Evolutionary conservation across 2,113 vertebrate species (phyloP), one percentile per base, ranked within the genome.

Genomic region (Climacteris rufus): DNA sequence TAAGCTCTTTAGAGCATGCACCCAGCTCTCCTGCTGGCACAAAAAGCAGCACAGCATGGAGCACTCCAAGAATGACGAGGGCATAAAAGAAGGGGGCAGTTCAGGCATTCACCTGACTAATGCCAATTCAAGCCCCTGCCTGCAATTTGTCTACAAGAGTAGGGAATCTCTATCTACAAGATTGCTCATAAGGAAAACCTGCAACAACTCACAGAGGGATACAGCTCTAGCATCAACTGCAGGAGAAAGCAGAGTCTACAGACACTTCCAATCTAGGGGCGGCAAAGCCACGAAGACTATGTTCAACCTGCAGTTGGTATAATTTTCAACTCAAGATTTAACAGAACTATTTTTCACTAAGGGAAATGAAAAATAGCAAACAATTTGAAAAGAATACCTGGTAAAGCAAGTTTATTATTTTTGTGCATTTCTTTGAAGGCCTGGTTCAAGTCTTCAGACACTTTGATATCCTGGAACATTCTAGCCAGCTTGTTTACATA

Each of bases 391-490:
- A 90, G 42, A 93, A 93, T 98, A 99, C 99, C 99, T 98, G 99
- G 99, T 95, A 99, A 98, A 79, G 99, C 99, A 57, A 99, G 98
- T 90, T 99, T 99, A 98, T 99, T 99, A 79, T 99, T 99, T 98
- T 99, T 99, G 95, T 99, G 99, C 99, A 99, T 99, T 98, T 99
- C 99, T 97, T 99, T 99, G 97, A 99, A 99, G 59, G 99, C 99
- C 87, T 99, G 99, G 97, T 99, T 99, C 95, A 99, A 98, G 97
- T 99, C 99, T 98, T 99, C 99, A 42, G 99, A 99, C 76, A 99
- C 99, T 97, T 99, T 99, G 97, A 99, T 99, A 98, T 99, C 99
- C 83, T 99, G 99, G 97, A 99, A 99, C 99, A 99, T 99, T 94
- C 99, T 98, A 83, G 99, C 99, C 87, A 99, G 98, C 91, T 99